Evolutionary conservation across 2,797 vertebrate species (phyloP), one percentile per base, ranked within the genome.

Genomic region (Cheirogaleus major): DNA sequence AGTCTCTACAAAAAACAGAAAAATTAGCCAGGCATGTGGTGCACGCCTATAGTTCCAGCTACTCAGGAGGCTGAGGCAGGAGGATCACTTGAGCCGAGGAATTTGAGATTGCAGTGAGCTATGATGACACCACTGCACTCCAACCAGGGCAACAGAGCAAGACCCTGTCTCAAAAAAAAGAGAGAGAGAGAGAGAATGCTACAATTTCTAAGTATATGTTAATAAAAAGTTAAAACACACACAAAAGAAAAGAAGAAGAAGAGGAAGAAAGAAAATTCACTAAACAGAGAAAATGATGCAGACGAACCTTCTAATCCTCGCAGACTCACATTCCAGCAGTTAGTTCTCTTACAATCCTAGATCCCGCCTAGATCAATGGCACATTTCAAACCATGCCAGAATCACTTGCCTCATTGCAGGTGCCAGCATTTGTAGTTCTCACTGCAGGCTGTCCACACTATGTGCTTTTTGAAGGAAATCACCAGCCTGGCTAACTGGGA

Each of bases 201-300:
- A 10, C 23, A 76, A 72, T 89, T 92, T 65, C 27, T 81, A 81
- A 61, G 18, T 63, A 76, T 55, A 22, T 70, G 59, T 50, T 35
- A 89, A 84, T 59, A 84, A 93, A 93, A 93, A 93, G 73, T 75
- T 63, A 91, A 87, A 93, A 55, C 52, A 70, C 9, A 73, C 48
- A 48, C 0, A 4, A 4, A 48, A 27, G 61, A 57, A 75, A 48
- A 55, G 22, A 20, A n/a, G 41, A 41, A 35, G 61, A 43, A 55
- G 55, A 55, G 55, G 7, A 55, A 55, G 55, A 55, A 79, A 4
- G 15, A 63, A 50, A 76, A 27, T 17, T 38, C 4, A 45, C 17
- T 81, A 63, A 86, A 18, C 9, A 76, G 67, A 93, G 23, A 65
- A 38, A n/a, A 57, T 14, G 18, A 80, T 41, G 55, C 25, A 52